Evolutionary conservation across 2,888 invertebrate genomes (phyloP), one percentile per base, ranked within the genome.

Genomic region (Stenichneumon culpator): DNA sequence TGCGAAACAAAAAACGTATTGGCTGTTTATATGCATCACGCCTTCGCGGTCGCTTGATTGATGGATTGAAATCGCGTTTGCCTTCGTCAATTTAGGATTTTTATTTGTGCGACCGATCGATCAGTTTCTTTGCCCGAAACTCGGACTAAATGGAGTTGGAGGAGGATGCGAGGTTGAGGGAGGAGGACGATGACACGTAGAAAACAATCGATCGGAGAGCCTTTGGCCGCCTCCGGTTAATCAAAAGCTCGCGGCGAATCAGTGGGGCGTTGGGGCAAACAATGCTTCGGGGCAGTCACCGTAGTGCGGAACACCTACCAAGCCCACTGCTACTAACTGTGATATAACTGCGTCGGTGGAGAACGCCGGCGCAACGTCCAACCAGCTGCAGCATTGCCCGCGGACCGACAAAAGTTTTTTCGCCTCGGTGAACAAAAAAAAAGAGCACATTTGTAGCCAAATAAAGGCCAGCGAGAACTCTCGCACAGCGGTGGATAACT

Each of bases 381-480:
- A 36, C 60, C 68, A 39, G 39, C 50, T 54, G 28, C 63, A 22
- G 16, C 7, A 25, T 22, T 14, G 63, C 22, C 32, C 11, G 52
- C 22, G 44, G 11, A 19, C 70, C 39, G 54, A 67, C 63, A 39
- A 75, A 57, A 83, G 63, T 65, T 75, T 75, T 72, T 75, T 22
- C 63, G 9, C 65, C 32, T 70, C 47, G 14, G 44, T 44, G 79
- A 25, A 65, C 60, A 68, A 16, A 7, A 36, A 86, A 87, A 36
- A 86, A 87, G 86, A 73, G 36, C 39, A 88, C 87, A 88, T 91
- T 90, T 90, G 86, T 89, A 88, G 86, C 85, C 75, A 88, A 90
- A 90, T 88, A 88, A 89, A 88, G 88, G 82, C 79, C 74, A 68
- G 75, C 67, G 70, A 67, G 72, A 52, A 52, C 19, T 19, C 22